Evolutionary conservation across 1,140 invertebrate genomes (phyloP), one percentile per base, ranked within the genome.

Genomic region (Cotesia vestalis): DNA sequence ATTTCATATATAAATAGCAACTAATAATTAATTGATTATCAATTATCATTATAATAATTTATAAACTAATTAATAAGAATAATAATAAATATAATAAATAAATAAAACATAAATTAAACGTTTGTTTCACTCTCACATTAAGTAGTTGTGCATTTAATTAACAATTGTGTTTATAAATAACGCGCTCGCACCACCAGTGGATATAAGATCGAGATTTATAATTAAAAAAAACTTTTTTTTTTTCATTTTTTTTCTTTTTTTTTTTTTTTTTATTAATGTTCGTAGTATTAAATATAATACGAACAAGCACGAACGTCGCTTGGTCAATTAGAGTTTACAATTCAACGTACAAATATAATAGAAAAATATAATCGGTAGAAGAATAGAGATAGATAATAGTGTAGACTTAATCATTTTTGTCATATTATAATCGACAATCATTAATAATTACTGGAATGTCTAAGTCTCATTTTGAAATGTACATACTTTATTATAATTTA

Each of bases 361-460:
- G 85, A 86, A 87, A 87, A 87, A 87, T 87, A 87, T 85, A 86
- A 85, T 85, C 75, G 83, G 84, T 87, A 85, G 83, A 86, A 86
- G 84, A 85, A 86, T 86, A 86, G 84, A 86, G 83, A 86, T 86
- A 85, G 82, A 84, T 27, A 27, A 82, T 83, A 84, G 82, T 85
- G 83, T 82, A 83, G 82, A 83, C 80, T 85, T 77, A 84, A 82
- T 84, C 76, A 76, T 79, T 78, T 46, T 77, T 78, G 62, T 79
- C 75, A 17, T 66, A 59, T 36, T 17, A 60, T 40, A 35, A 60
- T 73, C 51, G 75, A 71, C 76, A 78, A 75, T 72, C 77, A 76
- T 78, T 70, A 72, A 77, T 77, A 73, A 73, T 72, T 75, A 74
- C 59, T 70, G 73, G 66, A 76, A 78, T 81, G 72, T 77, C 57